phyloP scores from a whole-genome alignment of 2,797 vertebrate species.

The Uromys caudimaculatus region DNA sequence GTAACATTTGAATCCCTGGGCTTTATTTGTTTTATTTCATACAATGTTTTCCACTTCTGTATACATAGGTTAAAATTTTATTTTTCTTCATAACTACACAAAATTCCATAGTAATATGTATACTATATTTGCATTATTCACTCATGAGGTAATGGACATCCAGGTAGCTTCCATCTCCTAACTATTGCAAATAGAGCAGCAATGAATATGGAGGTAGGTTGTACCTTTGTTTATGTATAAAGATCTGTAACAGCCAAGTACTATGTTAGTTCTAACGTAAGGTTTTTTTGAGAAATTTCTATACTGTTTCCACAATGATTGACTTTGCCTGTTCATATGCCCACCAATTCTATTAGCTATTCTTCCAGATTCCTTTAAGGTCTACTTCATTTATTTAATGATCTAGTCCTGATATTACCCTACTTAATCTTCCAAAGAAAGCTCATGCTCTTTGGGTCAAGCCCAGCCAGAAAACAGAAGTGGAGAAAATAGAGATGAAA shows the following conservation, averaged over 20 bases:
- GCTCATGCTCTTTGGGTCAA: background rate
- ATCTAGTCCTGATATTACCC: background rate
- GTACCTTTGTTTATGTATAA: background rate
- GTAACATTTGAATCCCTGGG: background rate
- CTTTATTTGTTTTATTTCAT: background rate
- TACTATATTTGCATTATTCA: background rate
- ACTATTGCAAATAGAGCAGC: background rate
- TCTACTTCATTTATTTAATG: background rate
- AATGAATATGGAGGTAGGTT: background rate
- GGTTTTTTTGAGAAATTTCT: background rate
- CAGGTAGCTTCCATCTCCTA: background rate
- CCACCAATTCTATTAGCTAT: background rate
- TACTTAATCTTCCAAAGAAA: background rate
- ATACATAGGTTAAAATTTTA: background rate
- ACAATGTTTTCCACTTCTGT: background rate
- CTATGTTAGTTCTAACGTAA: background rate
- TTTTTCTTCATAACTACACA: background rate
- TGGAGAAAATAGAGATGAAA: background rate
- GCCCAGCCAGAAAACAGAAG: background rate
- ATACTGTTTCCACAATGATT: background rate
- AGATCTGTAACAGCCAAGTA: background rate
- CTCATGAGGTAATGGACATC: background rate
- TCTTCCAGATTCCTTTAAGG: background rate
- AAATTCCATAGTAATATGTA: background rate
- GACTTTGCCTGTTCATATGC: background rate